These are phyloP conservation scores for Heliothis peltigera DNA, from an alignment of 2,888 invertebrate genomes.

Conservation along the genomic window DNA sequence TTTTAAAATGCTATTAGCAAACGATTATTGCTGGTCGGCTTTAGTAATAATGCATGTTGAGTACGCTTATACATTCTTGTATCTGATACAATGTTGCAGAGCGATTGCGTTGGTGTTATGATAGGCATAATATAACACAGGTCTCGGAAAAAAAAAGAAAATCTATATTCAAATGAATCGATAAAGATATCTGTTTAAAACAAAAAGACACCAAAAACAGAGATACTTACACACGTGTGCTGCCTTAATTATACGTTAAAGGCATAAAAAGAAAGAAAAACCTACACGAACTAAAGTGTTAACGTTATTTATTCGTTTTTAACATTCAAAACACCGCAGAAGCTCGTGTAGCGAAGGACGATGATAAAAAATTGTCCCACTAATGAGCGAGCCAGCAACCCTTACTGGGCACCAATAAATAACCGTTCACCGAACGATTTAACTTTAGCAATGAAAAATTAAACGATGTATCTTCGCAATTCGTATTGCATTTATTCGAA, in stretches of 20 bases:
- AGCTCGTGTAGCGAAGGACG: slow-evolving; percentile 61
- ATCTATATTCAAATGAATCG: neutral
- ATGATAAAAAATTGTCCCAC: slow-evolving; percentile 68
- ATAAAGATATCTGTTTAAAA: slow-evolving; percentile 7
- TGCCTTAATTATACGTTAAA: slow-evolving; percentile 39
- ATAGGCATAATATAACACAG: neutral
- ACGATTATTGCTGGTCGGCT: slow-evolving; percentile 16
- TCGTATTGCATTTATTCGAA: slow-evolving; percentile 69
- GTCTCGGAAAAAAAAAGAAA: neutral
- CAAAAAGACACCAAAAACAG: slow-evolving; percentile 12
- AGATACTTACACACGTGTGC: slow-evolving; percentile 13
- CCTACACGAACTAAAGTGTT: slow-evolving; percentile 41
- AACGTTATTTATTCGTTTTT: slow-evolving; percentile 56
- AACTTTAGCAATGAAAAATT: slow-evolving; percentile 80
- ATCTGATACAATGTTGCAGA: neutral
- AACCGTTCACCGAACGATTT: slow-evolving; percentile 75
- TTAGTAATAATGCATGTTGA: neutral
- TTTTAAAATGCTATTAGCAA: slow-evolving; percentile 34
- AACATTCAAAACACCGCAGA: slow-evolving; percentile 63
- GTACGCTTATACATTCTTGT: slow-evolving; percentile 3
- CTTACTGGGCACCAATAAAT: slow-evolving; percentile 74
- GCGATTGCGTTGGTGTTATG: neutral
- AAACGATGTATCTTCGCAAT: slow-evolving; percentile 75
- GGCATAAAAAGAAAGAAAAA: slow-evolving; percentile 28
- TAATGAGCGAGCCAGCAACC: slow-evolving; percentile 73